A percentile compares a stretch with the other conserved stretches of the same genome.
These are phyloP conservation scores for Trachymyrmex cornetzi DNA, from an alignment of 1,140 invertebrate genomes.

Conservation along the genomic window DNA sequence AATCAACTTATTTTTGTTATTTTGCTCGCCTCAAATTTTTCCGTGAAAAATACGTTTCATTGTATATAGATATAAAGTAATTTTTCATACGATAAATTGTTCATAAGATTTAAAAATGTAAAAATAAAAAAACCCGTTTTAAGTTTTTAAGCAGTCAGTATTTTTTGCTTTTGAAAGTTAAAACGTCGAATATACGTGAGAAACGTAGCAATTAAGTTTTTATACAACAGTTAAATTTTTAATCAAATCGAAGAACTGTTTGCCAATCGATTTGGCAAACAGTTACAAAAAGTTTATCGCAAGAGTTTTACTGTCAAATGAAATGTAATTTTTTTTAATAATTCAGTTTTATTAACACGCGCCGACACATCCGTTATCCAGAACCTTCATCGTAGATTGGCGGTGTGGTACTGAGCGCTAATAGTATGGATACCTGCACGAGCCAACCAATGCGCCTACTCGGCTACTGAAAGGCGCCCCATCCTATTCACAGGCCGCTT, in stretches of 20 bases:
- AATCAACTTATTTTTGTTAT: neutral
- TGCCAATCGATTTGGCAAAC: neutral
- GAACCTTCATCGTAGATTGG: conserved; percentile 16
- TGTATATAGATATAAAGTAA: neutral
- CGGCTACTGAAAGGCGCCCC: conserved; percentile 14
- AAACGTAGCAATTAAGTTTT: neutral
- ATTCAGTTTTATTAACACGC: neutral
- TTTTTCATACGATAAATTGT: neutral
- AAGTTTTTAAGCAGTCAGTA: neutral
- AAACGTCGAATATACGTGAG: neutral
- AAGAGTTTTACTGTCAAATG: neutral
- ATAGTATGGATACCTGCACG: conserved; percentile 29
- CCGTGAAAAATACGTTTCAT: neutral
- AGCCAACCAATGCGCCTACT: conserved; percentile 24
- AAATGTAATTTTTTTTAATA: neutral
- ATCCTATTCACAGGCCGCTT: conserved; percentile 55
- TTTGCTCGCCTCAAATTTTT: neutral
- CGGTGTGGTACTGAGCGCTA: neutral
- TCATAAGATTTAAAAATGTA: neutral
- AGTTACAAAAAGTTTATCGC: neutral
- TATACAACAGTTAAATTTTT: too few relatives aligned
- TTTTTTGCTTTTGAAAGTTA: conserved; percentile 5
- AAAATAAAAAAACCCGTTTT: neutral
- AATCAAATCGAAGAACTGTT: neutral
- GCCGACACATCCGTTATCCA: neutral